Evolutionary conservation across 2,888 invertebrate genomes (phyloP).

Genomic region (Lycophotia porphyrea): DNA sequence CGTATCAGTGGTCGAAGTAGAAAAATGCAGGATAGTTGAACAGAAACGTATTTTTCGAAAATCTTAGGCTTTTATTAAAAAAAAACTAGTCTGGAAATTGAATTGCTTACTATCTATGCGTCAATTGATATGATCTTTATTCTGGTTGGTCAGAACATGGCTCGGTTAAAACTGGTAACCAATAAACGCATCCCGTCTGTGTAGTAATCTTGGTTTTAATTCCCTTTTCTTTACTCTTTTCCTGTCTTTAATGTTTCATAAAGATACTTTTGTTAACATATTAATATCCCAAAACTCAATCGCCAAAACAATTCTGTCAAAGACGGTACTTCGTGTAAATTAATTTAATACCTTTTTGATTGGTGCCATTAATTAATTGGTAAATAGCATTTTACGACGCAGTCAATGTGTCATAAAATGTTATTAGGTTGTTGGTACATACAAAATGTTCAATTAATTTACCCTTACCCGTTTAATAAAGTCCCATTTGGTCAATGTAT

Average conservation of each 20-base stretch:
- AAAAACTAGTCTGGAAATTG: neutral
- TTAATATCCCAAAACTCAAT: neutral
- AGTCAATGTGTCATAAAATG: constrained; percentile 31
- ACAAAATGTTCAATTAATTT: constrained; percentile 34
- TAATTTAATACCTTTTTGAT: constrained; percentile 45
- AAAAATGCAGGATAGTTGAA: neutral
- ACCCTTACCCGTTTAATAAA: neutral
- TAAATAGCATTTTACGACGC: constrained; percentile 44
- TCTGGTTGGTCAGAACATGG: neutral
- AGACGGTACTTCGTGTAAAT: neutral
- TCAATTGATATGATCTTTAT: neutral
- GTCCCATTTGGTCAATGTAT: constrained; percentile 1
- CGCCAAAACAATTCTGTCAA: constrained; percentile 1
- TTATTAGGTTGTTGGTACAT: constrained; percentile 20
- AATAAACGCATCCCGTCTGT: neutral
- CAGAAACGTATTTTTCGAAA: neutral
- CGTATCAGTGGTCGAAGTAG: neutral
- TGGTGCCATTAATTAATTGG: constrained; percentile 36
- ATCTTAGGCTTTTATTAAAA: neutral
- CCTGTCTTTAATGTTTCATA: no score
- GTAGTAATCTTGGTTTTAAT: neutral
- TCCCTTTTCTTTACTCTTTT: no score
- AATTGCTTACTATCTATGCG: neutral
- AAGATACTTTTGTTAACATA: neutral
- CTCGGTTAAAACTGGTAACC: neutral